Percentiles rank a stretch among this genome's conserved stretches.
These are phyloP conservation scores for Eumerus sabulonum DNA, from an alignment of 2,888 invertebrate species.

Conservation along the genomic window DNA sequence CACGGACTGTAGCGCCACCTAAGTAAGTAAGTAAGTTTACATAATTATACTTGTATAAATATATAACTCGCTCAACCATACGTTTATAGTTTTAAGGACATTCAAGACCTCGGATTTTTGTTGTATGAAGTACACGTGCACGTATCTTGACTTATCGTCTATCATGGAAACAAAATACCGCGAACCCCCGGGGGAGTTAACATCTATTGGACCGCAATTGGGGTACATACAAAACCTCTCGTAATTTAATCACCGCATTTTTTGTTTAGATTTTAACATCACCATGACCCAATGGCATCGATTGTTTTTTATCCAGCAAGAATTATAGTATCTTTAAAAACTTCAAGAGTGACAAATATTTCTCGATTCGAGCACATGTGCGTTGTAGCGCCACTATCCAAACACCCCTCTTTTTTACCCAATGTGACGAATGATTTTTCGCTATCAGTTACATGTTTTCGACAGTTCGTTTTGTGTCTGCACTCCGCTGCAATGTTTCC, in stretches of 20 bases:
- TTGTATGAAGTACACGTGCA: constrained; percentile 27
- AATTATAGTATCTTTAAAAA: not conserved
- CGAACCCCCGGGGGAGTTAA: constrained; percentile 18
- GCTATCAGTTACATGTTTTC: not conserved
- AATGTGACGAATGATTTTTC: not conserved
- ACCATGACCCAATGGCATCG: not conserved
- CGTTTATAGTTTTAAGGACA: too few relatives aligned
- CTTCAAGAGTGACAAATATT: not conserved
- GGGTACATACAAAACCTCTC: constrained; percentile 39
- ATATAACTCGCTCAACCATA: too few relatives aligned
- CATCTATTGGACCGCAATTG: constrained; percentile 41
- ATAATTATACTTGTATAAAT: too few relatives aligned
- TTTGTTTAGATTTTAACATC: not conserved
- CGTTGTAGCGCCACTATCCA: not conserved
- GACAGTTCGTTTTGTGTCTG: not conserved
- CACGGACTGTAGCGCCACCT: too few relatives aligned
- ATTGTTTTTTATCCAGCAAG: constrained; percentile 8
- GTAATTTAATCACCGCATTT: not conserved
- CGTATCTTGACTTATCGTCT: constrained; percentile 34
- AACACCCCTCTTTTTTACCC: not conserved
- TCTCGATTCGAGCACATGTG: not conserved
- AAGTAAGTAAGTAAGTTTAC: too few relatives aligned
- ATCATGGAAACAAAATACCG: constrained; percentile 32
- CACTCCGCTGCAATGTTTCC: constrained; percentile 11
- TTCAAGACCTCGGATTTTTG: too few relatives aligned